A percentile compares a stretch with the other conserved stretches of the same genome.
Conservation (phyloP, 2,113 vertebrate genomes). For the Thryonomys swinderianus region DNA sequence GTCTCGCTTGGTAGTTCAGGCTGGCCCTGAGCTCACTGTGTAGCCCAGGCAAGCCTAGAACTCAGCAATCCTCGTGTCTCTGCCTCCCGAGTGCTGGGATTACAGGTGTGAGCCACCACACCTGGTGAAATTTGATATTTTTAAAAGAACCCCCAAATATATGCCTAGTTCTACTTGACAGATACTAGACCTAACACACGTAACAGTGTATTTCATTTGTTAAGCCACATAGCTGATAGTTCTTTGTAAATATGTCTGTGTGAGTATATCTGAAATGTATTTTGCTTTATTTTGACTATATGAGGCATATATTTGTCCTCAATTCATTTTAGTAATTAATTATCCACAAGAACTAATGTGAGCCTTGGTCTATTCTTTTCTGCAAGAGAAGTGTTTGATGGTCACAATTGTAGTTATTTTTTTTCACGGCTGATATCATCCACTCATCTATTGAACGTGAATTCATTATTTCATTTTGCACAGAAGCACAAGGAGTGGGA, state of each 20-base stretch:
- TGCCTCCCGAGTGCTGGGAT: too few relatives aligned
- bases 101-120: too few relatives aligned
- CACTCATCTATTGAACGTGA: not conserved
- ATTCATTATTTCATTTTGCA: not conserved
- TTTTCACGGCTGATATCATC: not conserved
- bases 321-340: not conserved
- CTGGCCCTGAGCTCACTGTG: too few relatives aligned
- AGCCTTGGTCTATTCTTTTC: not conserved
- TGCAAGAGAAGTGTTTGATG: not conserved
- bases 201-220: not conserved
- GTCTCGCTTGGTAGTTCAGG: too few relatives aligned
- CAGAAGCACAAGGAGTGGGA: not conserved
- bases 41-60: too few relatives aligned
- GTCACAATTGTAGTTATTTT: conserved; percentile 28
- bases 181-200: not conserved
- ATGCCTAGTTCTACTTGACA: not conserved
- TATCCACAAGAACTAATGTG: not conserved
- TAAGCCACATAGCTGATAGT: not conserved
- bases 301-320: not conserved
- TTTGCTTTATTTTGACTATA: not conserved
- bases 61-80: too few relatives aligned
- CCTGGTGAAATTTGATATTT: conserved; percentile 10
- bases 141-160: not conserved
- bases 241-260: not conserved
- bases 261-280: not conserved